Evolutionary conservation across 2,113 vertebrate genomes (phyloP), one percentile per base, ranked within the genome.

Genomic region (Sorex fumeus): DNA sequence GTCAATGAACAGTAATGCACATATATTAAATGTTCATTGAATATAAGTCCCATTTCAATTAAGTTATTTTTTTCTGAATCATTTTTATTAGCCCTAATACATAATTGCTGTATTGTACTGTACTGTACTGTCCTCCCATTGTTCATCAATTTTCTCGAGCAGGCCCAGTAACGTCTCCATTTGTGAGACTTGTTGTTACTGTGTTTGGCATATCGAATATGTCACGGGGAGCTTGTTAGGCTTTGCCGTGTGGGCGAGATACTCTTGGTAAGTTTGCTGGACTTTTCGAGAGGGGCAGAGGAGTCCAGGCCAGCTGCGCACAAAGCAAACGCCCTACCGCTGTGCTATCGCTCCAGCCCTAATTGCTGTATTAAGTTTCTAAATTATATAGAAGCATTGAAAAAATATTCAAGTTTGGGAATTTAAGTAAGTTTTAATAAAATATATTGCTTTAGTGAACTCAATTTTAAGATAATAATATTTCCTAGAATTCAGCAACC

Each of bases 401-500:
- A 66, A 60, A 81, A 45, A 0, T 60, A 76, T 71, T 83, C 27
- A 80, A 70, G 30, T 70, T 85, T 86, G 77, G 80, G 23, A 0
- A 1, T 80, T 5, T 27, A 40, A 9, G 34, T 64, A 85, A 75
- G 27, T 81, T 74, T 84, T 67, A 64, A 90, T 66, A 82, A 71
- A 19, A 25, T 21, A 5, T 27, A n/a, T 76, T 75, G 25, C 30
- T 84, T 91, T 80, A 28, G n/a, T 66, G n/a, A 12, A 76, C 57
- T 85, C 69, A 62, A 27, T 88, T 91, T 90, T 66, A 64, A 60
- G 10, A 81, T 71, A 45, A n/a, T 32, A 83, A 75, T 18, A 32
- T 85, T 96, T 62, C 53, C 25, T 83, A 67, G 89, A 91, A 86
- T 60, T 95, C 32, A 88, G 36, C 57, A 87, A 45, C 28, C 34